Evolutionary conservation across 2,797 vertebrate species (phyloP).

Genomic region (Acanthopagrus latus): DNA sequence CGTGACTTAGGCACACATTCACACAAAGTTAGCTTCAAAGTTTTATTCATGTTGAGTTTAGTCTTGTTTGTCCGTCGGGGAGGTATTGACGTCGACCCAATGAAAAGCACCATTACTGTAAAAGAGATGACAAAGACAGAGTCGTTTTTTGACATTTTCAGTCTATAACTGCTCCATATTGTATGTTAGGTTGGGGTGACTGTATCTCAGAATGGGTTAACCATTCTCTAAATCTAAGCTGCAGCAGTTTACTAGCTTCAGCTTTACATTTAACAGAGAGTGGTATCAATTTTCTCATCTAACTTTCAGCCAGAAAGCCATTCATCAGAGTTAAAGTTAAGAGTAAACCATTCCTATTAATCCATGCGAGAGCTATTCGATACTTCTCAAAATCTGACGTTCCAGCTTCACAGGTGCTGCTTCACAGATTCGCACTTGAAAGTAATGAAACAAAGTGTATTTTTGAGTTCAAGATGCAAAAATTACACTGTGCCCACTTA

Average conservation of each 20-base stretch:
- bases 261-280: background rate
- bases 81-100: too few species aligned
- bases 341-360: slow-evolving; percentile 4
- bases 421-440: background rate
- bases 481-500: background rate
- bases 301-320: background rate
- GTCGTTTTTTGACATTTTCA: too few species aligned
- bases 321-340: background rate
- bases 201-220: too few species aligned
- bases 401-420: background rate
- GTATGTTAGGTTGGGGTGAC: too few species aligned
- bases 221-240: background rate
- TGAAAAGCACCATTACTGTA: too few species aligned
- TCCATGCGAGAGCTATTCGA: background rate
- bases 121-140: too few species aligned
- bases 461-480: background rate
- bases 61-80: too few species aligned
- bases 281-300: slow-evolving; percentile 7
- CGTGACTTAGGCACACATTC: too few species aligned
- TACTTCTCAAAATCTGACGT: background rate
- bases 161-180: too few species aligned
- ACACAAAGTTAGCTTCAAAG: too few species aligned
- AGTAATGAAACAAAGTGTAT: background rate
- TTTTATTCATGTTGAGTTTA: too few species aligned
- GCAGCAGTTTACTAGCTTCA: background rate